These are phyloP conservation scores for Thermophis baileyi DNA, from an alignment of 2,113 vertebrate genomes.

Conservation along the genomic window DNA sequence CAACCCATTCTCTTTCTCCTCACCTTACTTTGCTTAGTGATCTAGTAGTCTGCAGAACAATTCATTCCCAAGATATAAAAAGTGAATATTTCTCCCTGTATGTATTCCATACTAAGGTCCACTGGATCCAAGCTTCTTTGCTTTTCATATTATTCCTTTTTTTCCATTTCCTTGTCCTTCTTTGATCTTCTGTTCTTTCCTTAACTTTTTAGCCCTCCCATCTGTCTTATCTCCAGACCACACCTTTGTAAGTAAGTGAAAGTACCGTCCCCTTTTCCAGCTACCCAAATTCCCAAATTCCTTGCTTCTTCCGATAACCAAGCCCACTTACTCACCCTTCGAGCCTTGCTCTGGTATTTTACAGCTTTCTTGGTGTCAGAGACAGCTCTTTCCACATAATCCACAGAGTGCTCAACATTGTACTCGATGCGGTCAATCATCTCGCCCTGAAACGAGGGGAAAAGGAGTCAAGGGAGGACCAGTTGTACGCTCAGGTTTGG, in stretches of 20 bases:
- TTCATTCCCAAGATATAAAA: neutral
- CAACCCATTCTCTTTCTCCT: neutral
- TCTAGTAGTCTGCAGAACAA: too few species aligned
- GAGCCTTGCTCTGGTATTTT: slow-evolving; percentile 96
- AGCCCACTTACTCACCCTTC: slow-evolving; percentile 74
- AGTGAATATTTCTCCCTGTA: neutral
- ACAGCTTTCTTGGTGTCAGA: slow-evolving; percentile 97
- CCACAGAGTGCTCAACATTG: slow-evolving; percentile 94
- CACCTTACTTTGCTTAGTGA: neutral
- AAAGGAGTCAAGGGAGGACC: neutral
- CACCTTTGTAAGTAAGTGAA: neutral
- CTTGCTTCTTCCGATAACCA: neutral
- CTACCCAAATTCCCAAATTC: neutral
- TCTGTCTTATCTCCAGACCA: neutral
- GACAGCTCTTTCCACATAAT: slow-evolving; percentile 91
- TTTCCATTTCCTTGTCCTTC: neutral
- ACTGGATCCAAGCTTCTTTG: neutral
- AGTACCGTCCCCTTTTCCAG: neutral
- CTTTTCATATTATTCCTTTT: neutral
- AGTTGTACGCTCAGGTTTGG: neutral
- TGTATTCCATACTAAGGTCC: neutral
- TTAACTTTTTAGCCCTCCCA: neutral
- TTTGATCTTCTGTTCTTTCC: neutral
- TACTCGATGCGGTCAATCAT: slow-evolving; percentile 97
- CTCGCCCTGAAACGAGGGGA: slow-evolving; percentile 74